Evolutionary conservation across 2,888 invertebrate genomes (phyloP).

Genomic region (Himalopsyche japonica): DNA sequence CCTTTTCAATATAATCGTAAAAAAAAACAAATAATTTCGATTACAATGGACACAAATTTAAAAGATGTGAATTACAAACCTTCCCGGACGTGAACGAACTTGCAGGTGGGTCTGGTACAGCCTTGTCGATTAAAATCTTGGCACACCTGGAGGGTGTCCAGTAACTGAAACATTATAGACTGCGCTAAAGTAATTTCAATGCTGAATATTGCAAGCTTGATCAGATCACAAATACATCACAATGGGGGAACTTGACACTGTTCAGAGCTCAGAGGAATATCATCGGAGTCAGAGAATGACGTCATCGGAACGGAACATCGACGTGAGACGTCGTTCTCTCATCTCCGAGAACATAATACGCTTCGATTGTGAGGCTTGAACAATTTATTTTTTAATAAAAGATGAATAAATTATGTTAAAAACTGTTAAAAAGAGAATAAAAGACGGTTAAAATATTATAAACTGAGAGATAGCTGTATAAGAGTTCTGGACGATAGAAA

Average conservation of each 20-base stretch:
- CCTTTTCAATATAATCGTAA: background rate
- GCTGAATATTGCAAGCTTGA: slow-evolving; percentile 27
- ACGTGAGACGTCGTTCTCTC: background rate
- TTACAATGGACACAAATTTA: background rate
- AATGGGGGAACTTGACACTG: background rate
- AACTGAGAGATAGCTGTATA: background rate
- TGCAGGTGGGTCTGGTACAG: slow-evolving; percentile 95
- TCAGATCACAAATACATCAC: slow-evolving; percentile 16
- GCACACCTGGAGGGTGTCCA: slow-evolving; percentile 99
- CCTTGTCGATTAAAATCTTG: slow-evolving; percentile 99
- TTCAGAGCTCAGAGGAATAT: background rate
- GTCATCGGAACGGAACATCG: background rate
- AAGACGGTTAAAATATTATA: background rate
- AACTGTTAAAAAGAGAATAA: background rate
- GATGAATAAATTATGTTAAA: background rate
- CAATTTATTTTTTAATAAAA: background rate
- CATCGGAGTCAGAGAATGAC: background rate
- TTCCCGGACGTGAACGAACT: slow-evolving; percentile 97
- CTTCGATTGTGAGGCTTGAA: background rate
- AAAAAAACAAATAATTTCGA: background rate
- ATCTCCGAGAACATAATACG: background rate
- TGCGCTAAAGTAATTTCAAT: slow-evolving; percentile 37
- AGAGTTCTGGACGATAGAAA: background rate
- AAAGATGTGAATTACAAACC: slow-evolving; percentile 64
- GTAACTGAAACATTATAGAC: slow-evolving; percentile 80